Percentiles rank a stretch among this genome's conserved stretches.
Evolutionary conservation across 2,113 vertebrate species (phyloP).

Genomic region (Natator depressus): DNA sequence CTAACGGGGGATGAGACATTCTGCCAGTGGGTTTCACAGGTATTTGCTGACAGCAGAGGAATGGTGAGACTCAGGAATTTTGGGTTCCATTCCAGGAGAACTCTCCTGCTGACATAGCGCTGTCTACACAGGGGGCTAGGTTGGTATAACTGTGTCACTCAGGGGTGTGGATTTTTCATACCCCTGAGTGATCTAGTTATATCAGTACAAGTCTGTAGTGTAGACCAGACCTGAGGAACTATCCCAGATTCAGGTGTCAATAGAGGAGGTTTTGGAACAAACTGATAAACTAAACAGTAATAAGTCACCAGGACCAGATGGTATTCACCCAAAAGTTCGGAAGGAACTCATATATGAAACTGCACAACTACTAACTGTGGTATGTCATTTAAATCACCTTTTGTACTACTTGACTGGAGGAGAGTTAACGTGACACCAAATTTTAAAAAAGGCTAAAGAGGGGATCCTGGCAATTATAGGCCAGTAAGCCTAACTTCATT

Average conservation of each 20-base stretch:
- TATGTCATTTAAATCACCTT: not conserved
- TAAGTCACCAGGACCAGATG: not conserved
- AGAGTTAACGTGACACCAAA: too few relatives aligned
- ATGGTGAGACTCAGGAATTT: not conserved
- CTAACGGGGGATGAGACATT: slow-evolving; percentile 26
- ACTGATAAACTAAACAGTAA: not conserved
- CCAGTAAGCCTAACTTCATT: too few relatives aligned
- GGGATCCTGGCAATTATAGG: too few relatives aligned
- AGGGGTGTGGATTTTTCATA: too few relatives aligned
- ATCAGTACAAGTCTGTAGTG: not conserved
- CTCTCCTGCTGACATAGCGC: not conserved
- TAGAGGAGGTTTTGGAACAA: not conserved
- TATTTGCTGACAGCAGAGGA: not conserved
- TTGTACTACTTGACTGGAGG: too few relatives aligned
- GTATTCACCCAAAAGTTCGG: too few relatives aligned
- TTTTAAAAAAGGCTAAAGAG: too few relatives aligned
- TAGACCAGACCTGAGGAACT: not conserved
- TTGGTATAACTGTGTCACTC: too few relatives aligned
- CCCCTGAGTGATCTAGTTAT: not conserved
- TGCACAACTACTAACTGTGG: not conserved
- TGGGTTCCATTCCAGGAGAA: slow-evolving; percentile 17
- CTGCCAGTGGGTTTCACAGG: slow-evolving; percentile 32
- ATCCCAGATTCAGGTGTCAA: not conserved
- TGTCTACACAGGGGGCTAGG: too few relatives aligned
- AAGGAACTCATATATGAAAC: not conserved